Evolutionary conservation across 1,140 invertebrate species (phyloP), one percentile per base, ranked within the genome.

Genomic region (Hylyphantes graminicola): DNA sequence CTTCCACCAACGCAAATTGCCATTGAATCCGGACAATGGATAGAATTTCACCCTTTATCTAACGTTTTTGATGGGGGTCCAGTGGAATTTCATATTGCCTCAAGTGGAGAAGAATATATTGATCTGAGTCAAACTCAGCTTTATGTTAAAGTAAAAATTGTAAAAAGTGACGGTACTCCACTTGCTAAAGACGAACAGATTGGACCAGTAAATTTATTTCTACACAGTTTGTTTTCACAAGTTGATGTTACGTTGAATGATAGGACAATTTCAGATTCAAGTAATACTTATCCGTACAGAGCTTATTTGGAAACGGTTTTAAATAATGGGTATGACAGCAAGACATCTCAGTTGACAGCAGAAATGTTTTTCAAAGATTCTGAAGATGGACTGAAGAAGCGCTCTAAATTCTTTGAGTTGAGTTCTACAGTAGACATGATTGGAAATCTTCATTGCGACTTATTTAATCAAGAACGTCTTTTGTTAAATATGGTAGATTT

Each of bases 1-100:
- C 48, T 81, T 10, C 67, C 78, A 17, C 65, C 35, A 17, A 81
- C 78, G 17, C 64, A 81, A 72, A 81, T 54, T 11, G 78, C 61
- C 51, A 81, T 72, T 35, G 65, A 81, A 81, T 48, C 17, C 13
- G 79, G 79, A 21, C 79, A 73, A 2, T 82, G 79, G 55, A 50
- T 73, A 57, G 53, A 82, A 63, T 82, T 67, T 61, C 70, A 82
- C 35, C 68, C 79, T n/a, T 19, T 82, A 2, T 21, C 68, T 8
- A 73, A 72, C 15, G 67, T 53, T 4, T 48, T 17, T 48, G 67
- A 82, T 73, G 57, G 79, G 2, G 68, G 67, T 13, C 67, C 70
- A 15, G 54, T 73, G 3, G 55, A 82, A 72, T 82, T 82, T 53
- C 5, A 50, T 64, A 15, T 73, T n/a, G 61, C 55, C 0, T 21